These are phyloP conservation scores for Anisognathus igniventris DNA, from an alignment of 2,797 vertebrate genomes.

Conservation along the genomic window DNA sequence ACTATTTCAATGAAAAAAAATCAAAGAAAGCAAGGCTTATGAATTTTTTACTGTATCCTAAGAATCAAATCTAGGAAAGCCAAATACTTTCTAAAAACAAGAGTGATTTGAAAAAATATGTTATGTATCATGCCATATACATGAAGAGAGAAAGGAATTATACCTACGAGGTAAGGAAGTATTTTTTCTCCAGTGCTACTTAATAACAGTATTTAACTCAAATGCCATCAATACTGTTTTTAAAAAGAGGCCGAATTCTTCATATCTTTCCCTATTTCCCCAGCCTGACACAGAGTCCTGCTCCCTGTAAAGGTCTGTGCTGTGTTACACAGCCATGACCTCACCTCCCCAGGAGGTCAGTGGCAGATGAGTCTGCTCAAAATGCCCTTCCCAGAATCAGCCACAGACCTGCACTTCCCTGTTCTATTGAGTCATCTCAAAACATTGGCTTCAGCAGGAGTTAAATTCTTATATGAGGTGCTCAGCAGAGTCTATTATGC, in stretches of 20 bases:
- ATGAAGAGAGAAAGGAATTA: background rate
- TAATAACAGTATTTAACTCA: background rate
- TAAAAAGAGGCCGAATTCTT: background rate
- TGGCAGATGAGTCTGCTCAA: background rate
- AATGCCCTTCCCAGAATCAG: background rate
- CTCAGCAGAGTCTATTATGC: background rate
- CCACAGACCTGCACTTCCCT: background rate
- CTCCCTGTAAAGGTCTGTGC: rapidly evolving
- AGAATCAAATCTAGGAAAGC: background rate
- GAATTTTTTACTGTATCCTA: background rate
- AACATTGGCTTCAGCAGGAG: background rate
- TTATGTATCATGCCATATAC: rapidly evolving
- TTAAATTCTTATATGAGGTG: background rate
- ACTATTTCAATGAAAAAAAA: background rate
- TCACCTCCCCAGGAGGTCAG: background rate
- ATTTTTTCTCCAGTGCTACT: background rate
- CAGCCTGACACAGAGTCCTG: rapidly evolving
- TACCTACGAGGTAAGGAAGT: background rate
- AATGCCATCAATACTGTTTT: background rate
- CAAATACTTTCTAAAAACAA: background rate
- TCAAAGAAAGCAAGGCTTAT: background rate
- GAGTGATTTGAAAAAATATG: background rate
- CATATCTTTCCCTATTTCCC: background rate
- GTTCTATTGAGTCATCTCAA: background rate
- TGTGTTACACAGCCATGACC: rapidly evolving